These are phyloP conservation scores for Andrena dorsata DNA, from an alignment of 2,888 invertebrate genomes.

Conservation along the genomic window DNA sequence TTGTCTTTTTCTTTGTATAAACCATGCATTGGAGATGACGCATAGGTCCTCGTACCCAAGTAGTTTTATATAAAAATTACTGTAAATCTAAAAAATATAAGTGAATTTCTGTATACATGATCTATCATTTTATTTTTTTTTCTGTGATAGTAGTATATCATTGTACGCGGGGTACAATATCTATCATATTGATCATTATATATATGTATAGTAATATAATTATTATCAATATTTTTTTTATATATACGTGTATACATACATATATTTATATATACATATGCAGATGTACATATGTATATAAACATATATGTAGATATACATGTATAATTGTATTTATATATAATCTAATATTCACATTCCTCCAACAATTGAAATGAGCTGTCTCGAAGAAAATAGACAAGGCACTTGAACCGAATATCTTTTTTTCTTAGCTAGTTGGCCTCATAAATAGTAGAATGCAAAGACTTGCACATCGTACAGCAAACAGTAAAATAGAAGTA, in stretches of 20 bases:
- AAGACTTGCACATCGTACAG: constrained; percentile 73
- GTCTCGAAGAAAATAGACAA: constrained; percentile 84
- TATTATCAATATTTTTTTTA: constrained; percentile 69
- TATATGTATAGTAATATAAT: constrained; percentile 68
- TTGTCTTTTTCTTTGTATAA: constrained; percentile 59
- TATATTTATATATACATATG: constrained; percentile 65
- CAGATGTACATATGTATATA: constrained; percentile 56
- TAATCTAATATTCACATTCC: constrained; percentile 83
- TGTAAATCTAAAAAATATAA: constrained; percentile 84
- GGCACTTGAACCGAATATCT: constrained; percentile 84
- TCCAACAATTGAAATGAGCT: constrained; percentile 85
- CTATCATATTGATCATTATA: constrained; percentile 64
- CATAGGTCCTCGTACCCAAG: constrained; percentile 80
- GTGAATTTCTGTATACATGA: constrained; percentile 80
- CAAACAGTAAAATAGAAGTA: constrained; percentile 69
- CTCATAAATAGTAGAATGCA: constrained; percentile 79
- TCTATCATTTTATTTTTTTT: constrained; percentile 68
- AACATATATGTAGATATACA: constrained; percentile 53
- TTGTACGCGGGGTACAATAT: constrained; percentile 68
- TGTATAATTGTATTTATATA: constrained; percentile 69
- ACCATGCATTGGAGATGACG: constrained; percentile 79
- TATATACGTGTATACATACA: constrained; percentile 53
- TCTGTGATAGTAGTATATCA: constrained; percentile 63
- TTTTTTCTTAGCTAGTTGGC: constrained; percentile 82
- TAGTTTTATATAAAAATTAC: constrained; percentile 84